phyloP scores from a whole-genome alignment of 2,113 vertebrate species.

The Odobenus rosmarus region DNA sequence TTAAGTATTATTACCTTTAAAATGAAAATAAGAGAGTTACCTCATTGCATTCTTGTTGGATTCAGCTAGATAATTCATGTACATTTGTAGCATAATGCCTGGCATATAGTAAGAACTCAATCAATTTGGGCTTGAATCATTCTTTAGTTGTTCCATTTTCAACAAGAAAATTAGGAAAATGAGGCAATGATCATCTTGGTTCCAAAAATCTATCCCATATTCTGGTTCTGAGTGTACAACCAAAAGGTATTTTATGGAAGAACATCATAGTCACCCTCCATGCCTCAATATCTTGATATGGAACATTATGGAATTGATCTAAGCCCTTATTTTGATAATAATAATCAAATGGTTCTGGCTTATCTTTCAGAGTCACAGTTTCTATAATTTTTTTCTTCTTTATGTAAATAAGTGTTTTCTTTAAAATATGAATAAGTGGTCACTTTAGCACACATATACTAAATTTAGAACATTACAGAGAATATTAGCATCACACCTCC shows the following conservation, averaged over 20 bases:
- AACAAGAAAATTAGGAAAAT: not conserved
- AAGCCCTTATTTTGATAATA: not conserved
- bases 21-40: not conserved
- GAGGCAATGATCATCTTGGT: not conserved
- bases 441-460: not conserved
- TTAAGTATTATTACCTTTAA: not conserved
- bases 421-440: not conserved
- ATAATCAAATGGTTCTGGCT: not conserved
- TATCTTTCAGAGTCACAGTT: not conserved
- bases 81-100: not conserved
- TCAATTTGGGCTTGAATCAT: not conserved
- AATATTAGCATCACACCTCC: not conserved
- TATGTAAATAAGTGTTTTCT: not conserved
- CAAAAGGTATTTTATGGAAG: not conserved
- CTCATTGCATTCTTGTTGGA: not conserved
- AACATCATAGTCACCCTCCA: not conserved
- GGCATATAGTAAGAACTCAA: not conserved
- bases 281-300: not conserved
- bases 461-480: not conserved
- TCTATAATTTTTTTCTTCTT: not conserved
- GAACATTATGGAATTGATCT: not conserved
- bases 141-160: not conserved
- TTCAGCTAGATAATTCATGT: not conserved
- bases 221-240: not conserved
- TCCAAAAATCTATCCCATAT: not conserved